Evolutionary conservation across 1,140 invertebrate species (phyloP), one percentile per base, ranked within the genome.

Genomic region (Lepidostoma basale): DNA sequence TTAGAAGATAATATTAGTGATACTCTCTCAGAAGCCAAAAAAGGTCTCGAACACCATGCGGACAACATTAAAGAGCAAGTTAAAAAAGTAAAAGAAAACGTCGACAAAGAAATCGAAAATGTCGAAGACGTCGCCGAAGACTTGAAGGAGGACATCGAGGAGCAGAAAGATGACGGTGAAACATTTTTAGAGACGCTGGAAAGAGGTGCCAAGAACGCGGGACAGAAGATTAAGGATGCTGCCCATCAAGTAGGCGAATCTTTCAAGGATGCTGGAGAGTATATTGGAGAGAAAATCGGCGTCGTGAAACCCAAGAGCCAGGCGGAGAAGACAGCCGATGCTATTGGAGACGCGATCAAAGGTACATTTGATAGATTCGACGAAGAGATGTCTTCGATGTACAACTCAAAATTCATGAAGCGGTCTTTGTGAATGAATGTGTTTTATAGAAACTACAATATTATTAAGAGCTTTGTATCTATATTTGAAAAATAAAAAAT

Each of bases 271-370:
- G 67, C 67, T 8, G 68, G 49, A 10, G 66, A 73, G 18, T 66
- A 62, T 33, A 66, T 73, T 14, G 70, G 70, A n/a, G 66, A 72
- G 54, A 72, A 72, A 33, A 62, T 72, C 5, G 70, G 70, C 12
- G 64, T 69, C 18, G 49, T 59, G 10, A 73, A 72, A 45, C 65
- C 66, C 18, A 59, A 59, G 16, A 59, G 30, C 44, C 54, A 72
- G 16, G 23, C 45, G 16, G 70, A 66, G 40, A 36, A 68, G 25
- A 56, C 39, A 6, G 60, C 33, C 39, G 44, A 56, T 44, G 23
- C 30, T 18, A 14, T 68, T 26, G 66, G 39, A 16, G 66, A 68
- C 49, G 26, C 56, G 14, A 56, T 72, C 10, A 72, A 72, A 33
- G 62, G 33, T 3, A 66, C 62, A 2, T 42, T 68, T 14, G 68